Percentiles rank a stretch among this genome's conserved stretches.
These are phyloP conservation scores for Cetoscarus ocellatus DNA, from an alignment of 2,797 vertebrate genomes.

Conservation along the genomic window DNA sequence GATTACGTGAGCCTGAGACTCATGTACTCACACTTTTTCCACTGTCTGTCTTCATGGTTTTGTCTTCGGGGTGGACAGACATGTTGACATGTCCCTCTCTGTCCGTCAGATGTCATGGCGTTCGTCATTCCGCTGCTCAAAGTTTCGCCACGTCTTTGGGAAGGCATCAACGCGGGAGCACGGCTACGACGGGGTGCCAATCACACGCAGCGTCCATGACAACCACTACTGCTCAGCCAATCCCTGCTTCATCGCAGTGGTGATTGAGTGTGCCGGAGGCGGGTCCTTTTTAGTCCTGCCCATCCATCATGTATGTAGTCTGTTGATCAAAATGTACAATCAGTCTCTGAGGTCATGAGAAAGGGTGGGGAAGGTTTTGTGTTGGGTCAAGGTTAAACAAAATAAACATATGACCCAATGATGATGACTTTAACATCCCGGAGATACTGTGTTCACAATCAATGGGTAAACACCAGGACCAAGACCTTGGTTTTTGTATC, in stretches of 20 bases:
- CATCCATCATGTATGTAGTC: slow-evolving; percentile 86
- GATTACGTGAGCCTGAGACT: slow-evolving; percentile 14
- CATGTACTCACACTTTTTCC: neutral
- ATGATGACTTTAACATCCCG: too few species aligned
- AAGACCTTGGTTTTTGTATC: too few species aligned
- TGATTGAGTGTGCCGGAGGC: slow-evolving; percentile 92
- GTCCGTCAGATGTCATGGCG: slow-evolving; percentile 90
- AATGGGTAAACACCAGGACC: too few species aligned
- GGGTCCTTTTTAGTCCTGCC: slow-evolving; percentile 94
- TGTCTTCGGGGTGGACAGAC: neutral
- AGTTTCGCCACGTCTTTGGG: slow-evolving; percentile 92
- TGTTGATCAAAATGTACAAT: neutral
- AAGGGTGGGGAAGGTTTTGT: too few species aligned
- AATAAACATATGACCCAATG: too few species aligned
- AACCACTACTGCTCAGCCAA: slow-evolving; percentile 95
- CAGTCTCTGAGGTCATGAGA: too few species aligned
- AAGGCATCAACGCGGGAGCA: slow-evolving; percentile 88
- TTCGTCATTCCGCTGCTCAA: slow-evolving; percentile 88
- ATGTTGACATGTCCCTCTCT: neutral
- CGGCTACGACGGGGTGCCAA: slow-evolving; percentile 90
- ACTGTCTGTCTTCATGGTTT: neutral
- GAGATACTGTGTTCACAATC: too few species aligned
- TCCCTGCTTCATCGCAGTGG: slow-evolving; percentile 93
- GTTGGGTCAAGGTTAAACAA: neutral
- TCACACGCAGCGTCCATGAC: slow-evolving; percentile 93